Percentiles rank a stretch among this genome's conserved stretches.
Conservation (phyloP, 1,140 invertebrate genomes). For the Bombus waltoni region DNA sequence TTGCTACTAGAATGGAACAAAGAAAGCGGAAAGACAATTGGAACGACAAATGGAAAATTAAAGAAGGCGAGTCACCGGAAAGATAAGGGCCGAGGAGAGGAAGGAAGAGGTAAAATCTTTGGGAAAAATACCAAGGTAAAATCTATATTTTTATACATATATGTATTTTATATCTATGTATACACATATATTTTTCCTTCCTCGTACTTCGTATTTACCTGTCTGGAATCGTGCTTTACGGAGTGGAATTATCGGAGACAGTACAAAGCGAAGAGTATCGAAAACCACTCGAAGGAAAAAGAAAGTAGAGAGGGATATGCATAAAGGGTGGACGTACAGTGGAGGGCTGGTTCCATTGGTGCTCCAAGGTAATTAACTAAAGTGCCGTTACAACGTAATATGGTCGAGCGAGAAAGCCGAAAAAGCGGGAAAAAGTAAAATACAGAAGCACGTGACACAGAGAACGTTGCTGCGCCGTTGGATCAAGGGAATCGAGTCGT, state of each 20-base stretch:
- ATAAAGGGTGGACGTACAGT: background rate
- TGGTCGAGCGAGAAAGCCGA: background rate
- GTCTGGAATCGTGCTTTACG: background rate
- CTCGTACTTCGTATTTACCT: background rate
- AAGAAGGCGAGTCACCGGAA: background rate
- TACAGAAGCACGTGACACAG: background rate
- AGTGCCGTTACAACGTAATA: constrained; percentile 18
- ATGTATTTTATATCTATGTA: background rate
- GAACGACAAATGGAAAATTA: constrained; percentile 16
- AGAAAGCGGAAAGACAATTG: background rate
- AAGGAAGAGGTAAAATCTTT: background rate
- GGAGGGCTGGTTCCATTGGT: background rate
- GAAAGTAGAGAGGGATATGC: background rate
- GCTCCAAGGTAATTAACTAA: constrained; percentile 19
- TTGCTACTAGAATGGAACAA: background rate
- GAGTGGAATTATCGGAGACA: constrained; percentile 12
- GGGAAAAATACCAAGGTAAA: background rate
- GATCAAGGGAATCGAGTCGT: constrained; percentile 5
- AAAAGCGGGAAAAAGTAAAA: background rate
- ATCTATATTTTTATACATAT: background rate
- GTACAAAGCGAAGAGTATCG: constrained; percentile 26
- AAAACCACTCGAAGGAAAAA: background rate
- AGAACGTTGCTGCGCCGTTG: background rate
- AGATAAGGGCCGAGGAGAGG: background rate
- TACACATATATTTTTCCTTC: background rate